Base-by-base conservation (phyloP, 2,797 vertebrate species). In the Falco rusticolus region DNA sequence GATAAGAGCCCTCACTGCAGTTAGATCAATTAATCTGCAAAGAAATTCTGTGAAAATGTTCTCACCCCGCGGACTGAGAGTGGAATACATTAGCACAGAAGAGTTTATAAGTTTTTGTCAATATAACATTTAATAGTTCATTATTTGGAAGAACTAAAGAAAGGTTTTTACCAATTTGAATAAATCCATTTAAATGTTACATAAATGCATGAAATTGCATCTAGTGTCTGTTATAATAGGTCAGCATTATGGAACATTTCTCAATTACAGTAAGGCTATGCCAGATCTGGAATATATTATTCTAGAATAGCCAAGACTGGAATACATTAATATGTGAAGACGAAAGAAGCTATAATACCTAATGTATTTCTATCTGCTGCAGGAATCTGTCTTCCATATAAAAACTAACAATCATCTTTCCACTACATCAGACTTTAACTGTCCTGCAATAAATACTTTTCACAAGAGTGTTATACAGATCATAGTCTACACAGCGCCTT, bases 1-100 rank as follows among this genome's bases (percentile, higher is more conserved):
- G 60, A 61, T 77, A 71, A 84, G 51, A 87, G 54, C 78, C 72
- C 70, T 96, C 18, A 10, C 53, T 87, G 34, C 72, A 84, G 89
- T 88, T 90, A 79, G 63, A 94, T 86, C 89, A 95, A 93, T 96
- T 97, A 96, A 96, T 95, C 82, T 94, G 68, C 21, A 56, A 79
- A 87, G 68, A 89, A 87, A 91, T 41, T 14, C n/a, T 48, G n/a
- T 74, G 90, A 76, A 87, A 89, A 61, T 91, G 66, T 90, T 94
- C 92, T 82, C 63, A 61, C 37, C 56, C 66, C 83, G 45, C 1
- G 5, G 72, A 90, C 68, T 83, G 61, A 84, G 61, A 77, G n/a
- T 26, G 39, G 78, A 96, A 94, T 93, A 78, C 71, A 95, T 95
- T 95, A 91, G 43, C 50, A n/a, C 41, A 78, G 48, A 86, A 50